Percentiles rank a stretch among this genome's conserved stretches.
These are phyloP conservation scores for Microcebus lehilahytsara DNA, from an alignment of 2,113 vertebrate genomes.

Conservation along the genomic window DNA sequence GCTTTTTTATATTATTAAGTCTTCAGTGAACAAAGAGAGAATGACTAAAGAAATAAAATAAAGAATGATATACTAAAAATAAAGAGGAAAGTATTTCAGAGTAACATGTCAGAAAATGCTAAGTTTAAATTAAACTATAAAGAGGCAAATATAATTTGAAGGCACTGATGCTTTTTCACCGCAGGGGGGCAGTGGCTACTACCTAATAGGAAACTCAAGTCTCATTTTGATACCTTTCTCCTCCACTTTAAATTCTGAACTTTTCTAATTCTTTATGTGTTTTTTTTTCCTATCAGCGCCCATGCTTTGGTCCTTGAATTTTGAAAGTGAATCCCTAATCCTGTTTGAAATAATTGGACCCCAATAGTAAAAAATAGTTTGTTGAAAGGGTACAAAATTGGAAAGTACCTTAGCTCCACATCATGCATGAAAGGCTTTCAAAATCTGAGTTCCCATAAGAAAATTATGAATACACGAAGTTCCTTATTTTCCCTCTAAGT, in stretches of 20 bases:
- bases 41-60: slow-evolving; percentile 12
- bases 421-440: slow-evolving; percentile 15
- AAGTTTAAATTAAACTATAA: background rate
- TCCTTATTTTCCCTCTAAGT: background rate
- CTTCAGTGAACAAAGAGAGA: background rate
- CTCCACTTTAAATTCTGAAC: slow-evolving; percentile 31
- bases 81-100: background rate
- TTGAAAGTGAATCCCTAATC: slow-evolving; percentile 3
- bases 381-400: background rate
- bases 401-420: background rate
- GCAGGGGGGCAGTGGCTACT: slow-evolving; percentile 48
- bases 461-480: background rate
- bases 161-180: background rate
- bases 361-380: slow-evolving; percentile 32
- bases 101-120: background rate
- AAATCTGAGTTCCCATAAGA: background rate
- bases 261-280: background rate
- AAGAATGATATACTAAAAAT: background rate
- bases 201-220: slow-evolving; percentile 10
- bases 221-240: background rate
- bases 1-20: background rate
- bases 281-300: background rate
- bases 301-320: slow-evolving; percentile 18
- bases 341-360: slow-evolving; percentile 43
- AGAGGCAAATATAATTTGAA: background rate